Conservation (phyloP, 2,888 invertebrate species). For the Gastrophysa polygoni region DNA sequence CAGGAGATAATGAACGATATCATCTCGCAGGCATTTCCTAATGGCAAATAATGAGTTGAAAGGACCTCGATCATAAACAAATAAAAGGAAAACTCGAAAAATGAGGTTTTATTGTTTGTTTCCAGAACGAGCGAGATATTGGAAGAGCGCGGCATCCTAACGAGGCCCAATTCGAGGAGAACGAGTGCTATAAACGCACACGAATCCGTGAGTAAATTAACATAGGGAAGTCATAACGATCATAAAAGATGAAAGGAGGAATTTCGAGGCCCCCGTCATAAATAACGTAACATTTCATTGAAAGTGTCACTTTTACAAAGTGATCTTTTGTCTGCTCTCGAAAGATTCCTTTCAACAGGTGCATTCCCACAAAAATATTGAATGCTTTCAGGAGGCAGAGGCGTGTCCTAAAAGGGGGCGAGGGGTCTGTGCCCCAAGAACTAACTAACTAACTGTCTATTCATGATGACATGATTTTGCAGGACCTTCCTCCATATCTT, state of each 20-base stretch:
- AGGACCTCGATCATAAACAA: background rate
- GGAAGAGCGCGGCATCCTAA: background rate
- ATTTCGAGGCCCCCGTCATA: constrained; percentile 41
- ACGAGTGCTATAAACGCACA: constrained; percentile 40
- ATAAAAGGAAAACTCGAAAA: too few species aligned
- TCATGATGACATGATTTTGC: background rate
- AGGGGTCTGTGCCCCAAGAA: too few species aligned
- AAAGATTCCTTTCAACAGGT: constrained; percentile 29
- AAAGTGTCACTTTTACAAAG: constrained; percentile 53
- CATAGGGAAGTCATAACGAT: constrained; percentile 46
- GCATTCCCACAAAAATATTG: constrained; percentile 35
- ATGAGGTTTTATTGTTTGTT: too few species aligned
- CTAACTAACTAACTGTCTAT: too few species aligned
- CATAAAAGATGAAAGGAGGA: constrained; percentile 34
- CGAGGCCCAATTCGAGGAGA: constrained; percentile 1
- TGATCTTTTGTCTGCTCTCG: constrained; percentile 49
- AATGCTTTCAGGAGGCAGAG: constrained; percentile 22
- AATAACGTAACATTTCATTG: constrained; percentile 53
- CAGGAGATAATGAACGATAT: too few species aligned
- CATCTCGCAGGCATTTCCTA: too few species aligned
- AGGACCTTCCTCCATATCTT: too few species aligned
- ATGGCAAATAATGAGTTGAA: background rate
- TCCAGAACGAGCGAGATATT: background rate
- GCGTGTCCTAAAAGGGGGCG: background rate
- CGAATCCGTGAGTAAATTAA: constrained; percentile 37